Evolutionary conservation across 2,113 vertebrate genomes (phyloP), one percentile per base, ranked within the genome.

Genomic region (Psilopogon haemacephalus): DNA sequence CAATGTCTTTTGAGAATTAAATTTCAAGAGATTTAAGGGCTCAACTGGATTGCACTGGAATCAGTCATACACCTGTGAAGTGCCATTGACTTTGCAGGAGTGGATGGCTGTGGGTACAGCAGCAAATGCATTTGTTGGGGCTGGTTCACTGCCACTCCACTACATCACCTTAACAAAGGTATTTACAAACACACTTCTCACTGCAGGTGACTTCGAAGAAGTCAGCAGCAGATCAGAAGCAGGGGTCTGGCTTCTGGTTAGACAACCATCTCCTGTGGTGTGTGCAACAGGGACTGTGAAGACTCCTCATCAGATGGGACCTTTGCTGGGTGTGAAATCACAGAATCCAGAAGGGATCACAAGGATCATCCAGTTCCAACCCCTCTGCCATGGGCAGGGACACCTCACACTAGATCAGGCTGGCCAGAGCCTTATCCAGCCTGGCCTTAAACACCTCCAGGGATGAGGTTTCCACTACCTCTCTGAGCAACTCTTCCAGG

Each of bases 61-160:
- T 32, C 65, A 37, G 60, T 71, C 20, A 48, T n/a, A 64, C 15
- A 40, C 6, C 24, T 21, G 58, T 17, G 58, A 44, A 80, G 37
- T 16, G n/a, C 12, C 64, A 46, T 35, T 67, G 52, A 9, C 33
- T 21, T 40, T 68, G 24, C 11, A 42, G 79, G 44, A 50, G 40
- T 0, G 4, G 69, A 17, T 2, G 12, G 79, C 52, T 7, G 6
- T 7, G 0, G 0, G 48, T 8, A 3, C 5, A 2, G 58, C 3
- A 85, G 87, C 55, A 70, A 69, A 28, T 35, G 19, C 20, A 1
- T 37, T 70, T 5, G 16, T 26, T 82, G 46, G 15, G 35, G 35
- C 28, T 8, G 75, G 52, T 8, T 80, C 82, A 20, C 14, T 1
- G 2, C 8, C 0, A 1, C 46, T 59, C 55, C 27, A 65, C 55